These are phyloP conservation scores for Drosophila vallismaia DNA, from an alignment of 2,888 invertebrate genomes.

Conservation along the genomic window DNA sequence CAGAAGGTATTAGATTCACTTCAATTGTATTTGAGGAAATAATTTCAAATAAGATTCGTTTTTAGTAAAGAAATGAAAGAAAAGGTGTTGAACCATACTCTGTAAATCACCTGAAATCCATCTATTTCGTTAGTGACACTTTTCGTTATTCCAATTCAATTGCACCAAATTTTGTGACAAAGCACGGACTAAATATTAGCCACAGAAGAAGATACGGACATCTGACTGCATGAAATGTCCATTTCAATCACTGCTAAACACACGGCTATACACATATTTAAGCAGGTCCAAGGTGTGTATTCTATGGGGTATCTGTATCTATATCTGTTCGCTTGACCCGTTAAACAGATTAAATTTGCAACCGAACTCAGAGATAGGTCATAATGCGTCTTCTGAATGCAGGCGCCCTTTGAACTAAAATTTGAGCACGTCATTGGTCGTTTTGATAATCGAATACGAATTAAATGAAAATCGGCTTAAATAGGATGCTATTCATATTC, in stretches of 20 bases:
- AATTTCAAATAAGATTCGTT: background rate
- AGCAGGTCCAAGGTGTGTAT: constrained; percentile 1
- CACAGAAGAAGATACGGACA: constrained; percentile 9
- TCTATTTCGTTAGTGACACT: constrained; percentile 50
- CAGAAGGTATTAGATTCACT: background rate
- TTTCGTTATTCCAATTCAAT: constrained; percentile 66
- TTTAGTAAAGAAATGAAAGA: background rate
- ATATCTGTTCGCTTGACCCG: constrained; percentile 3
- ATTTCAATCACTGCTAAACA: constrained; percentile 61
- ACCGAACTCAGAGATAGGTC: constrained; percentile 12
- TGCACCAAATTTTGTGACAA: constrained; percentile 61
- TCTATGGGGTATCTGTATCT: background rate
- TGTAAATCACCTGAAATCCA: constrained; percentile 22
- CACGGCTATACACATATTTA: constrained; percentile 37
- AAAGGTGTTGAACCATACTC: constrained; percentile 23
- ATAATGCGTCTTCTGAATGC: constrained; percentile 5
- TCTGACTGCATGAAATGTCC: constrained; percentile 30
- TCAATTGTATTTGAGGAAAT: background rate
- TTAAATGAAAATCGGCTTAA: constrained; percentile 34
- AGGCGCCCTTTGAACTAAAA: background rate
- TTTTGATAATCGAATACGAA: constrained; percentile 45
- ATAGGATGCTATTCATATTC: constrained; percentile 3
- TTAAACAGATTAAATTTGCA: constrained; percentile 39
- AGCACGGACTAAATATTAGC: constrained; percentile 35
- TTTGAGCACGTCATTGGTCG: constrained; percentile 14